These are phyloP conservation scores for Radopholus similis DNA, from an alignment of 1,140 invertebrate genomes.

Conservation along the genomic window DNA sequence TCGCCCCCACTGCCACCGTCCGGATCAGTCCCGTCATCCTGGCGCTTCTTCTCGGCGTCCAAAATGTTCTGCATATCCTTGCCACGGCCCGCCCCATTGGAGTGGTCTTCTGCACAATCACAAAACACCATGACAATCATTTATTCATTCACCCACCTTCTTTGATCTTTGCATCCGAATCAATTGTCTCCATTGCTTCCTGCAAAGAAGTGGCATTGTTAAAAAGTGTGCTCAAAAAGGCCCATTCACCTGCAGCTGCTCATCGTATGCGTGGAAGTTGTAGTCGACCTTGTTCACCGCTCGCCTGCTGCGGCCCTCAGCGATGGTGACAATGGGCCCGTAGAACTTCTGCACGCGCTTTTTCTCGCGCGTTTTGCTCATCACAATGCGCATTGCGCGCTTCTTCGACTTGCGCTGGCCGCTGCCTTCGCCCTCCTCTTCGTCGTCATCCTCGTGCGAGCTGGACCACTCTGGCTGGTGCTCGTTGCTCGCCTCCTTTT, in stretches of 20 bases:
- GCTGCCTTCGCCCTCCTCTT: conserved; percentile 38
- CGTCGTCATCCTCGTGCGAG: not conserved
- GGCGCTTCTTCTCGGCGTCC: conserved; percentile 34
- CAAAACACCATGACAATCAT: no score
- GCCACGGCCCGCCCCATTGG: conserved; percentile 26
- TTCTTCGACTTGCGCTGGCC: conserved; percentile 50
- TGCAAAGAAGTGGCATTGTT: not conserved
- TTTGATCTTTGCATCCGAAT: conserved; percentile 19
- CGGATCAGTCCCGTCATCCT: conserved; percentile 2
- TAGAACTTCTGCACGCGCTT: not conserved
- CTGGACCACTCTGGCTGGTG: not conserved
- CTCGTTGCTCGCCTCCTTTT: not conserved
- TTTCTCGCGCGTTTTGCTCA: conserved; percentile 12
- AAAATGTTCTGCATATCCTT: conserved; percentile 44
- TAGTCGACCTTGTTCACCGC: conserved; percentile 48
- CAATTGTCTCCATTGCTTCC: conserved; percentile 43
- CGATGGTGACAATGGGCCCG: conserved; percentile 50
- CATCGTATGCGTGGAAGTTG: conserved; percentile 52
- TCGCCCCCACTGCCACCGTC: conserved; percentile 6
- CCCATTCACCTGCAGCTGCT: conserved; percentile 43
- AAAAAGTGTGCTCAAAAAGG: not conserved
- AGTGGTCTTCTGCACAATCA: no score
- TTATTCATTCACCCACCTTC: no score
- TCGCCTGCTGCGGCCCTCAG: conserved; percentile 46
- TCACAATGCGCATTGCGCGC: conserved; percentile 43